Evolutionary conservation across 2,113 vertebrate species (phyloP).

Genomic region (Scartelaos histophorus): DNA sequence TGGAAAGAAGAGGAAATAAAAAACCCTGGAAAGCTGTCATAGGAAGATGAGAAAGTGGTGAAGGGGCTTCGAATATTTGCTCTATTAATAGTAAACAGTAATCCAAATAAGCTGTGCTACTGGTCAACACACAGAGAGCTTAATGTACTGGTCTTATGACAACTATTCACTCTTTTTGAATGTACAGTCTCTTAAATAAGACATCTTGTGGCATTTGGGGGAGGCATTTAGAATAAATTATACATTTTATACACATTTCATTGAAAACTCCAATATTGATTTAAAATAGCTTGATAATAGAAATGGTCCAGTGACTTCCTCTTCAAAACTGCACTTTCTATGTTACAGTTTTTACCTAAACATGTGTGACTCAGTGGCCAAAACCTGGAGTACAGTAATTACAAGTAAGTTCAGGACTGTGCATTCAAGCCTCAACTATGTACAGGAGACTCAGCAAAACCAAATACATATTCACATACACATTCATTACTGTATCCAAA

Average conservation of each 20-base stretch:
- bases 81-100: slow-evolving; percentile 66
- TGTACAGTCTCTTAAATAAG: not conserved
- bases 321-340: too few relatives aligned
- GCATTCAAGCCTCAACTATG: not conserved
- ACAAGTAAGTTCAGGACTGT: too few relatives aligned
- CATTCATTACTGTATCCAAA: not conserved
- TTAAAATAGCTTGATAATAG: not conserved
- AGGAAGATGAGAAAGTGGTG: slow-evolving; percentile 61
- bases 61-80: slow-evolving; percentile 59
- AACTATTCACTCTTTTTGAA: slow-evolving; percentile 22
- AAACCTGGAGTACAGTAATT: too few relatives aligned
- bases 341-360: too few relatives aligned
- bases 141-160: slow-evolving; percentile 38
- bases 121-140: slow-evolving; percentile 40
- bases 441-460: not conserved
- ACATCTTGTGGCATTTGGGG: slow-evolving; percentile 8
- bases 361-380: too few relatives aligned
- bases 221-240: not conserved
- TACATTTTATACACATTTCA: not conserved
- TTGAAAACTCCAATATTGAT: not conserved
- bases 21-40: slow-evolving; percentile 65
- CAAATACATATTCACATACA: not conserved
- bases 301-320: not conserved
- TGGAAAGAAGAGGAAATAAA: slow-evolving; percentile 46
- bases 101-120: slow-evolving; percentile 60